Evolutionary conservation across 2,888 invertebrate genomes (phyloP).

Genomic region (Erpobdella octoculata): DNA sequence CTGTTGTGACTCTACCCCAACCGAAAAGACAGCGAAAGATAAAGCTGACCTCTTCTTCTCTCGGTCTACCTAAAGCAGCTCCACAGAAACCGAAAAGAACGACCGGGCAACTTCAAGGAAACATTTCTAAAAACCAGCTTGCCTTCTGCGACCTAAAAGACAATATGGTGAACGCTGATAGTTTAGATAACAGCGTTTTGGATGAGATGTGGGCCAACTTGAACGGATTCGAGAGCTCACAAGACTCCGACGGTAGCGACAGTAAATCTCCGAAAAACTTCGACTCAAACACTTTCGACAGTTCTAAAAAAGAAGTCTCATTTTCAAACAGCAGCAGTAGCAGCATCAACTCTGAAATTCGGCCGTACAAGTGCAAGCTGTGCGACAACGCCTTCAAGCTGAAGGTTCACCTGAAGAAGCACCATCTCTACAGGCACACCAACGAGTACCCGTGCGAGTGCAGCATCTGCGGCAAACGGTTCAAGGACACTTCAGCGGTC

Average conservation of each 20-base stretch:
- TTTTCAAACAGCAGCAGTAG: neutral
- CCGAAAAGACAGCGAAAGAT: neutral
- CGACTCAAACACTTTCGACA: neutral
- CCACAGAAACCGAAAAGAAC: neutral
- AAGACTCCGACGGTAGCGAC: neutral
- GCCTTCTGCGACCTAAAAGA: neutral
- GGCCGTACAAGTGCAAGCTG: conserved; percentile 35
- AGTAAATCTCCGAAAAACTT: neutral
- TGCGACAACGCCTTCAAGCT: conserved; percentile 39
- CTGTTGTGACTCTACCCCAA: neutral
- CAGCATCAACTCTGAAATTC: conserved; percentile 22
- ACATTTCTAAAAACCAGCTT: neutral
- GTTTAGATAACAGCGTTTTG: neutral
- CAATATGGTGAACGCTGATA: neutral
- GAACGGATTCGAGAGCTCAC: neutral
- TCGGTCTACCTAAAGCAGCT: neutral
- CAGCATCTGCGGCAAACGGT: conserved; percentile 38
- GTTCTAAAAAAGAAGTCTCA: neutral
- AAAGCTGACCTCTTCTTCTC: conserved; percentile 7
- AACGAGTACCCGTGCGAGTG: conserved; percentile 39
- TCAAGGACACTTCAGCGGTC: conserved; percentile 40
- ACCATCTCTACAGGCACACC: conserved; percentile 38
- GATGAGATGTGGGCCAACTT: conserved; percentile 9
- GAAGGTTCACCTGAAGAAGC: conserved; percentile 40
- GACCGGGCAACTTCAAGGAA: neutral